Conservation (phyloP, 2,113 vertebrate species). For the Ceyx melanurus region DNA sequence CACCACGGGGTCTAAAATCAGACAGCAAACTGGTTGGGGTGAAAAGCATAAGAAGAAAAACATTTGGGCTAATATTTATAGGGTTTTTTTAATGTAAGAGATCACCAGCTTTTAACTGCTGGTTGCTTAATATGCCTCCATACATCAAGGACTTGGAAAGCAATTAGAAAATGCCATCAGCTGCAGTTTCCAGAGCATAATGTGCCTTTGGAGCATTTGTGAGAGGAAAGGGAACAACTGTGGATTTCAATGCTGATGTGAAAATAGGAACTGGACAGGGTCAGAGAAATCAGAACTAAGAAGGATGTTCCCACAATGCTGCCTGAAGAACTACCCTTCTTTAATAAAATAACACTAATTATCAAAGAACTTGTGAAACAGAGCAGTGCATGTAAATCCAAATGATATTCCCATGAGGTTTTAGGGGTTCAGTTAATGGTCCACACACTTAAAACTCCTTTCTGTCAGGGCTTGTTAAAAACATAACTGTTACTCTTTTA, state of each 20-base stretch:
- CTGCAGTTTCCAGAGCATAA: constrained; percentile 5
- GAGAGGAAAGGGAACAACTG: constrained; percentile 29
- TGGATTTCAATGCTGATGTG: neutral
- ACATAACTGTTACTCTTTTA: neutral
- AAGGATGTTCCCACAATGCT: neutral
- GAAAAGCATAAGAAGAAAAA: neutral
- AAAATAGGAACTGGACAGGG: neutral
- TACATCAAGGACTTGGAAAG: constrained; percentile 50
- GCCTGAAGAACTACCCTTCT: neutral
- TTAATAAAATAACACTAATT: neutral
- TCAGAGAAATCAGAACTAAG: neutral
- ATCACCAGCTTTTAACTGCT: constrained; percentile 41
- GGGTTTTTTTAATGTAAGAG: constrained; percentile 35
- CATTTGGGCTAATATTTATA: constrained; percentile 14
- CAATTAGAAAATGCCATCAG: constrained; percentile 62
- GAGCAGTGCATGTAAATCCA: neutral
- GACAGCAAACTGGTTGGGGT: neutral
- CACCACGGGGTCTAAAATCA: neutral
- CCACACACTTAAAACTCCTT: neutral
- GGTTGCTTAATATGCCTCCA: constrained; percentile 38
- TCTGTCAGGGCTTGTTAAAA: neutral
- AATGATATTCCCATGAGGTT: neutral
- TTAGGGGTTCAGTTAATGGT: neutral
- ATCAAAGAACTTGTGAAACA: neutral
- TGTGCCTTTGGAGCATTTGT: constrained; percentile 5